Conservation (phyloP, 2,888 invertebrate genomes). For the Tetanocera ferruginea region DNA sequence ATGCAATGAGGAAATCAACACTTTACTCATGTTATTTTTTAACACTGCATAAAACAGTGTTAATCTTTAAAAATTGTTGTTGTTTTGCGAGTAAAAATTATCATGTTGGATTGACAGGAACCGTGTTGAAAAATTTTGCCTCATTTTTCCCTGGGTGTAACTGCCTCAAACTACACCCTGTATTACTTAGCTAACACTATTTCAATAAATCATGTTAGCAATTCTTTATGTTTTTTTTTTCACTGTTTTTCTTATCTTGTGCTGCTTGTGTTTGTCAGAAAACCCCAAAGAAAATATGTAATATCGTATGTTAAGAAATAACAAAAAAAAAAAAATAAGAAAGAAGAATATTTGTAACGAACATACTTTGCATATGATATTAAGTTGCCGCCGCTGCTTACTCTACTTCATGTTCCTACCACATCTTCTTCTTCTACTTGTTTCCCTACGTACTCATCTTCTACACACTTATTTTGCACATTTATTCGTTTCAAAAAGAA, state of each 20-base stretch:
- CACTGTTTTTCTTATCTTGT: not conserved
- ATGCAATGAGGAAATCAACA: no score
- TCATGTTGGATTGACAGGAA: no score
- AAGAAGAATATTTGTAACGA: constrained; percentile 43
- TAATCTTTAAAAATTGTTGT: no score
- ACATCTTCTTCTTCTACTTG: not conserved
- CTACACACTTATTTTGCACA: constrained; percentile 1
- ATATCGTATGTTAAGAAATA: constrained; percentile 20
- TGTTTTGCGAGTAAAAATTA: no score
- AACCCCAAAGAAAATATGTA: constrained; percentile 31
- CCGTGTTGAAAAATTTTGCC: no score
- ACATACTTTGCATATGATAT: constrained; percentile 51
- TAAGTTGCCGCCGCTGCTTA: constrained; percentile 39
- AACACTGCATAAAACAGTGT: no score
- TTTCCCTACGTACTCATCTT: not conserved
- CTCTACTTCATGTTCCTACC: not conserved
- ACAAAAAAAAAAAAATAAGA: constrained; percentile 16
- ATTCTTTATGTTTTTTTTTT: constrained; percentile 46
- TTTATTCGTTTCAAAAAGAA: constrained; percentile 42
- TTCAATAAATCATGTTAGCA: constrained; percentile 64
- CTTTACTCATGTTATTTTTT: no score
- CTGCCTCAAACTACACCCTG: constrained; percentile 37
- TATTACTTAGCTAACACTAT: constrained; percentile 36
- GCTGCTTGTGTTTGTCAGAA: constrained; percentile 22
- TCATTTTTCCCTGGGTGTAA: no score